These are phyloP conservation scores for Lasioglossum vierecki DNA, from an alignment of 2,888 invertebrate genomes.

Conservation along the genomic window DNA sequence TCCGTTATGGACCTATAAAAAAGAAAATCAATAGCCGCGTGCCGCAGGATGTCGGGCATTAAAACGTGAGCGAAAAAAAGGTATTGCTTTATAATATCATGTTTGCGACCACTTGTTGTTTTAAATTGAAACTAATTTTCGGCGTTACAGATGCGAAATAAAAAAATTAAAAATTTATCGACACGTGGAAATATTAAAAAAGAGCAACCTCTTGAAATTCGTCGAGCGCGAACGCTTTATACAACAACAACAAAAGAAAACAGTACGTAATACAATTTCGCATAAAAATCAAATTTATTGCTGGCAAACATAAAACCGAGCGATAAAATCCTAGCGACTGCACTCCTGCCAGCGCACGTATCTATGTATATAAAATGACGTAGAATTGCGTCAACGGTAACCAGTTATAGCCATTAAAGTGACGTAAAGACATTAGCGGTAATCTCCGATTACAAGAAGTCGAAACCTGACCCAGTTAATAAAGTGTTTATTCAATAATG, in stretches of 20 bases:
- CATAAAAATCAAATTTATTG: background rate
- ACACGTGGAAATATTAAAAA: background rate
- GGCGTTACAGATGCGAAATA: background rate
- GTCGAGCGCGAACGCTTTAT: background rate
- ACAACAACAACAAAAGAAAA: background rate
- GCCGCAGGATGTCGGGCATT: background rate
- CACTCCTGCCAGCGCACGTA: background rate
- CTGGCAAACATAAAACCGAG: background rate
- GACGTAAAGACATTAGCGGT: background rate
- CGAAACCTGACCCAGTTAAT: conserved; percentile 7
- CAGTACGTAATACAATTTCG: background rate
- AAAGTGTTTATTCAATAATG: background rate
- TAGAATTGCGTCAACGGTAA: background rate
- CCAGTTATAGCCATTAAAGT: background rate
- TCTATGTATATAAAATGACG: background rate
- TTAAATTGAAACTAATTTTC: background rate
- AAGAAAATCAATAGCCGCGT: background rate
- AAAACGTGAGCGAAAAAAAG: background rate
- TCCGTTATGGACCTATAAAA: background rate
- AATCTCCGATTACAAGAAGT: conserved; percentile 4
- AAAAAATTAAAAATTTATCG: background rate
- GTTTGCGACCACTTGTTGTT: conserved; percentile 5
- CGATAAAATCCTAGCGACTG: background rate
- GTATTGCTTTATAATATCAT: conserved; percentile 1
- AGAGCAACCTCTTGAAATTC: background rate